Evolutionary conservation across 2,888 invertebrate genomes (phyloP).

Genomic region (Orchesella flavescens): DNA sequence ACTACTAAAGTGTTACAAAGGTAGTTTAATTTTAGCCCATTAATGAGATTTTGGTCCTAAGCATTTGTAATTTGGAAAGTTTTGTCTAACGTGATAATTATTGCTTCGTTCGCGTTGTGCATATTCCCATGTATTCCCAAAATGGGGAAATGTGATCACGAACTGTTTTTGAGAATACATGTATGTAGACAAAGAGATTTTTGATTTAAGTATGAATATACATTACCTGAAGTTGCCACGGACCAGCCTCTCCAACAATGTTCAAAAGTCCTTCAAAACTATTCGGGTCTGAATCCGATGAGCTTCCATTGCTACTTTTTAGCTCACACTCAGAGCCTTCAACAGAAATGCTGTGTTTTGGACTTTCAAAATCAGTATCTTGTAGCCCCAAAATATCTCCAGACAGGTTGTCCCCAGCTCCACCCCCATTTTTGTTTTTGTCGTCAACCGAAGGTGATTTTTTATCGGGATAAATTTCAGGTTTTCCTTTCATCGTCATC

Average conservation of each 20-base stretch:
- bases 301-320: conserved; percentile 42
- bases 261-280: conserved; percentile 70
- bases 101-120: too few species aligned
- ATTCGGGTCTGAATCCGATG: conserved; percentile 42
- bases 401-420: conserved; percentile 22
- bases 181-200: too few species aligned
- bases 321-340: conserved; percentile 44
- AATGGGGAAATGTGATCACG: too few species aligned
- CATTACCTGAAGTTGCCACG: conserved; percentile 70
- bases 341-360: conserved; percentile 16
- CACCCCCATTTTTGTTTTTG: neutral
- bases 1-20: too few species aligned
- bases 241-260: conserved; percentile 70
- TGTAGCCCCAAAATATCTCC: conserved; percentile 7
- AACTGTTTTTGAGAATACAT: too few species aligned
- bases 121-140: too few species aligned
- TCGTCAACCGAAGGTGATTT: conserved; percentile 8
- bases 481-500: conserved; percentile 54
- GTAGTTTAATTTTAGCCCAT: too few species aligned
- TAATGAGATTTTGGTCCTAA: too few species aligned
- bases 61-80: too few species aligned
- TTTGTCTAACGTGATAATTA: too few species aligned
- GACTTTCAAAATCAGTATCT: conserved; percentile 21
- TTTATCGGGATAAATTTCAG: conserved; percentile 36
- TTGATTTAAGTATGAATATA: too few species aligned